Evolutionary conservation across 2,113 vertebrate genomes (phyloP).

Genomic region (Platycercus adscitus): DNA sequence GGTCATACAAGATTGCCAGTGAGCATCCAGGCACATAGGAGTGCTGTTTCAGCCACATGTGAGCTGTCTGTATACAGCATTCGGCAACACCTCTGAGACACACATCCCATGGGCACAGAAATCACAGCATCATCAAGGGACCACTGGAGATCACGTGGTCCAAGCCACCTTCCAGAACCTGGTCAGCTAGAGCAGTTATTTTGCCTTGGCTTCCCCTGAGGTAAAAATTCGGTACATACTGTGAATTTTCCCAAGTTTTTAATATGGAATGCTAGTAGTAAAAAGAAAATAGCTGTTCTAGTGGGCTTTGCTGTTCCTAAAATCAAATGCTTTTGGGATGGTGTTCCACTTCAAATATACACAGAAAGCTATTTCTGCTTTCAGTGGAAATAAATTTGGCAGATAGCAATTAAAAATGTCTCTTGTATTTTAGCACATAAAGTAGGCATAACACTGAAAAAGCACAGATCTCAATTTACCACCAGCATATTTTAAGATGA

Average conservation of each 20-base stretch:
- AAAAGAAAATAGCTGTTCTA: background rate
- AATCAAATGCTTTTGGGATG: background rate
- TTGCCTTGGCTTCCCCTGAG: background rate
- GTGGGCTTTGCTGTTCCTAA: background rate
- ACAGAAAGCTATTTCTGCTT: background rate
- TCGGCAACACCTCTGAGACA: accelerated
- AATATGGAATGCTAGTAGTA: background rate
- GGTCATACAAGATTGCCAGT: too few species aligned
- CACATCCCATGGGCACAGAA: accelerated
- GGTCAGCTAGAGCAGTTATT: background rate
- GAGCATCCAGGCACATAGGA: background rate
- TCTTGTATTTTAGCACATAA: background rate
- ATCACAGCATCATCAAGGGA: too few species aligned
- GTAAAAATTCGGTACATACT: background rate
- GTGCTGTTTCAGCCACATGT: background rate
- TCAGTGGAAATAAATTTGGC: background rate
- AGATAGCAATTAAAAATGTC: background rate
- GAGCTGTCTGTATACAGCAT: accelerated
- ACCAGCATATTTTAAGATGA: background rate
- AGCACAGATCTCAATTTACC: background rate
- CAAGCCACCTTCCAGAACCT: background rate
- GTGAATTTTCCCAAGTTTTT: background rate
- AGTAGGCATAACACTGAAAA: background rate
- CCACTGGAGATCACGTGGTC: background rate
- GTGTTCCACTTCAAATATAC: background rate